Percentiles rank a stretch among this genome's conserved stretches.
Evolutionary conservation across 2,113 vertebrate species (phyloP).

Genomic region (Cyphomyrus discorhynchus): DNA sequence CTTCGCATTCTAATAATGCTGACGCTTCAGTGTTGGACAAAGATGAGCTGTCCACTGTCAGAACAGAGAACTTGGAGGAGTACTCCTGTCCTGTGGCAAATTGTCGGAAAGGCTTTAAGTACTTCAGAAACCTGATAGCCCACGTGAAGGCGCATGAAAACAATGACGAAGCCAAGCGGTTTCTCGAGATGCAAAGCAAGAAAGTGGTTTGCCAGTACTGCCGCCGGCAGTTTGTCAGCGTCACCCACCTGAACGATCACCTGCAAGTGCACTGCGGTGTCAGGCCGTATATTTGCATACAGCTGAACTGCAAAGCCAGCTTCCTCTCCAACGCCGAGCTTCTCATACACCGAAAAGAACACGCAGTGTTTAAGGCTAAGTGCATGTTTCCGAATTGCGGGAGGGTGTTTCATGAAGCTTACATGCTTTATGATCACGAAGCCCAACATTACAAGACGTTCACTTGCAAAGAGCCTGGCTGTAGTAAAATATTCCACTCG

Average conservation of each 20-base stretch:
- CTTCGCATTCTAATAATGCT: constrained; percentile 61
- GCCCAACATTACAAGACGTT: constrained; percentile 95
- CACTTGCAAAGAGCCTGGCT: constrained; percentile 76
- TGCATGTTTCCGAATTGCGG: constrained; percentile 97
- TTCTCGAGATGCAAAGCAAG: constrained; percentile 91
- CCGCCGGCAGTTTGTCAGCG: constrained; percentile 85
- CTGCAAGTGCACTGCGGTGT: constrained; percentile 91
- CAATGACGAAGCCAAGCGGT: constrained; percentile 83
- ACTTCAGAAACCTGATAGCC: constrained; percentile 87
- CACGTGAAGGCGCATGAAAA: constrained; percentile 85
- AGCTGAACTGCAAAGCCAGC: constrained; percentile 90
- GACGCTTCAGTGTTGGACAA: constrained; percentile 59
- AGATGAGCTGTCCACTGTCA: constrained; percentile 49
- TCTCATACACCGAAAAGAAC: constrained; percentile 78
- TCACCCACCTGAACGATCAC: constrained; percentile 90
- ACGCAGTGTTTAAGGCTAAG: constrained; percentile 78
- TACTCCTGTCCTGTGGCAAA: constrained; percentile 82
- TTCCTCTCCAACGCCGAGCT: constrained; percentile 87
- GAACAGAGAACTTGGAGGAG: constrained; percentile 62
- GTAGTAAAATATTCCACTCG: constrained; percentile 83
- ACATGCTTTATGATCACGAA: constrained; percentile 91
- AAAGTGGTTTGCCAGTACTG: constrained; percentile 98
- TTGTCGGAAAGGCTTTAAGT: constrained; percentile 89
- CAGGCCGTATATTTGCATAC: constrained; percentile 93
- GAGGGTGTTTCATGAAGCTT: constrained; percentile 83